A percentile compares a stretch with the other conserved stretches of the same genome.
Conservation (phyloP, 2,113 vertebrate genomes). For the Chiloscyllium plagiosum region DNA sequence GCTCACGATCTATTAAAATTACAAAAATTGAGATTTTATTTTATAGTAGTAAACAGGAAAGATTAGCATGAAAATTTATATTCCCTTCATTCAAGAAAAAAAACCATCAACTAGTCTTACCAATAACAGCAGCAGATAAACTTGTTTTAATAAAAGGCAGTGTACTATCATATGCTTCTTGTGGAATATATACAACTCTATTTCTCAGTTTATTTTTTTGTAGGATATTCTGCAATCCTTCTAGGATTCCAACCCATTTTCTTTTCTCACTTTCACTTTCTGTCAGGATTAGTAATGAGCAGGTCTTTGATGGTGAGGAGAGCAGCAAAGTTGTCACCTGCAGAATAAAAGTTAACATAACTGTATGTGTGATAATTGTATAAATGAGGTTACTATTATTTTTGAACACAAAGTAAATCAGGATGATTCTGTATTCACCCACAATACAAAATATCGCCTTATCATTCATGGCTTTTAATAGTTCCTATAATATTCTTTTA, state of each 20-base stretch:
- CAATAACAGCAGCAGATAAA: constrained; percentile 77
- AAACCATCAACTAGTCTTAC: constrained; percentile 52
- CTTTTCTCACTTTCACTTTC: constrained; percentile 90
- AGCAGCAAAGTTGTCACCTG: constrained; percentile 86
- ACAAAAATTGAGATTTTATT: constrained; percentile 6
- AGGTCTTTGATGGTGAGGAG: constrained; percentile 69
- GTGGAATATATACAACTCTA: constrained; percentile 73
- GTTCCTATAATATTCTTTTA: not conserved
- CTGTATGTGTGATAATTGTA: not conserved
- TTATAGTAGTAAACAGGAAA: constrained; percentile 38
- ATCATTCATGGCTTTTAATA: not conserved
- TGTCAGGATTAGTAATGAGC: constrained; percentile 83
- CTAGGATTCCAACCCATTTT: constrained; percentile 92
- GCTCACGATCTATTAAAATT: constrained; percentile 72
- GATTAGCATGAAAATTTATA: not conserved
- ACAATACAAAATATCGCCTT: not conserved
- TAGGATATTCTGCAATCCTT: constrained; percentile 82
- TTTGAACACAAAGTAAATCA: not conserved
- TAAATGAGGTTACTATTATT: not conserved
- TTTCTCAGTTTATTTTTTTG: constrained; percentile 79
- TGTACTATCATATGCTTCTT: constrained; percentile 88
- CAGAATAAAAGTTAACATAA: not conserved
- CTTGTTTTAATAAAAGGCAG: constrained; percentile 85
- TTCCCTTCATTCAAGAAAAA: not conserved
- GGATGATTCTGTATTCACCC: too few relatives aligned